phyloP scores from a whole-genome alignment of 2,888 invertebrate species.

The Lapara coniferarum region DNA sequence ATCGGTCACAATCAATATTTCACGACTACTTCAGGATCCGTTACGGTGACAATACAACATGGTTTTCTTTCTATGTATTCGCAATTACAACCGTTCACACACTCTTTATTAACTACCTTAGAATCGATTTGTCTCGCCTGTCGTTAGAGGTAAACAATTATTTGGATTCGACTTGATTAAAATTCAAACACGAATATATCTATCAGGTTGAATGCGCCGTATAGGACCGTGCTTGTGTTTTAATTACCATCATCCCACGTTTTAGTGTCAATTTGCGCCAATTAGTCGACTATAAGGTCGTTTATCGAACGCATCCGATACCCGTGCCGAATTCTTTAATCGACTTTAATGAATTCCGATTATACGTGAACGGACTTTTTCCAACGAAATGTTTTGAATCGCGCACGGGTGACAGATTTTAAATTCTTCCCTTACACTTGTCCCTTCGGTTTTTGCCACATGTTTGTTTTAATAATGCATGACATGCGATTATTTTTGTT shows the following conservation, averaged over 20 bases:
- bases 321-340: slow-evolving; percentile 67
- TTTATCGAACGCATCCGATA: slow-evolving; percentile 52
- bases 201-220: slow-evolving; percentile 29
- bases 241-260: slow-evolving; percentile 56
- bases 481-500: slow-evolving; percentile 31
- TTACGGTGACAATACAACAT: slow-evolving; percentile 17
- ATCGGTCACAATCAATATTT: neutral
- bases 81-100: slow-evolving; percentile 40
- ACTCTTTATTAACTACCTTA: slow-evolving; percentile 43
- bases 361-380: slow-evolving; percentile 69
- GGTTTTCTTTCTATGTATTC: slow-evolving; percentile 1
- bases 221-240: slow-evolving; percentile 46
- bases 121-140: slow-evolving; percentile 44
- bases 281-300: slow-evolving; percentile 59
- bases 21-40: neutral
- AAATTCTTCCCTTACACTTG: slow-evolving; percentile 82
- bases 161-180: slow-evolving; percentile 39
- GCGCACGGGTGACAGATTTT: slow-evolving; percentile 80
- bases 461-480: slow-evolving; percentile 79
- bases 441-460: slow-evolving; percentile 58
- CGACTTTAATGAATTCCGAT: slow-evolving; percentile 73
- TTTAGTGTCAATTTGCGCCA: slow-evolving; percentile 65
- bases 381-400: slow-evolving; percentile 73
- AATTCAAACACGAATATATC: slow-evolving; percentile 43
- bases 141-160: slow-evolving; percentile 49